phyloP scores from a whole-genome alignment of 1,140 invertebrate genomes.

The Sycophila sp. region DNA sequence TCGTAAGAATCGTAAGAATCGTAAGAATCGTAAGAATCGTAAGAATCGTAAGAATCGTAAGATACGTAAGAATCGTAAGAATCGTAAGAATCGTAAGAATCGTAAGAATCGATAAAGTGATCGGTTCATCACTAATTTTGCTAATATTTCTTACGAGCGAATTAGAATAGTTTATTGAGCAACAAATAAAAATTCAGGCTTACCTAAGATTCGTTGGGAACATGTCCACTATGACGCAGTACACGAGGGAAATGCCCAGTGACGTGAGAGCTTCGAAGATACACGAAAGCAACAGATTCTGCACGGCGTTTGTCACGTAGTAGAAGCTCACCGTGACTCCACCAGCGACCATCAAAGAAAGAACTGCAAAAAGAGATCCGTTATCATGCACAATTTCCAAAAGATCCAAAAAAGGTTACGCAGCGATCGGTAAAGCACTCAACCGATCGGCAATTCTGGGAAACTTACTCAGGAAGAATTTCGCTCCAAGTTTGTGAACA shows the following conservation, averaged over 20 bases:
- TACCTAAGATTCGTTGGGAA: slow-evolving; percentile 83
- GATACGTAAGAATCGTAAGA: no score
- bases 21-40: no score
- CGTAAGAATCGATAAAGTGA: no score
- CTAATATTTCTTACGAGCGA: no score
- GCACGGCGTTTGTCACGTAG: slow-evolving; percentile 75
- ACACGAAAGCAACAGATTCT: slow-evolving; percentile 78
- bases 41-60: no score
- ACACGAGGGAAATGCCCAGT: slow-evolving; percentile 78
- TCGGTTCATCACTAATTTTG: no score
- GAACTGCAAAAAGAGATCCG: slow-evolving; percentile 67
- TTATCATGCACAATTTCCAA: background rate
- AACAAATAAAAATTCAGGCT: slow-evolving; percentile 27
- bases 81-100: no score
- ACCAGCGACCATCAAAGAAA: slow-evolving; percentile 77
- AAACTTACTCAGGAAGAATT: slow-evolving; percentile 78
- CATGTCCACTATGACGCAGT: slow-evolving; percentile 79
- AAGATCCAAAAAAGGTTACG: background rate
- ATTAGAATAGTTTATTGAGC: no score
- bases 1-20: no score
- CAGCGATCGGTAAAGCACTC: background rate
- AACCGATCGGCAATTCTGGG: no score
- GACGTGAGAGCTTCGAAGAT: slow-evolving; percentile 81
- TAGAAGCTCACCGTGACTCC: slow-evolving; percentile 81
- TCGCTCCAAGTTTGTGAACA: slow-evolving; percentile 77